Base-by-base conservation (phyloP, 2,797 vertebrate species). In the Pipistrellus pygmaeus region DNA sequence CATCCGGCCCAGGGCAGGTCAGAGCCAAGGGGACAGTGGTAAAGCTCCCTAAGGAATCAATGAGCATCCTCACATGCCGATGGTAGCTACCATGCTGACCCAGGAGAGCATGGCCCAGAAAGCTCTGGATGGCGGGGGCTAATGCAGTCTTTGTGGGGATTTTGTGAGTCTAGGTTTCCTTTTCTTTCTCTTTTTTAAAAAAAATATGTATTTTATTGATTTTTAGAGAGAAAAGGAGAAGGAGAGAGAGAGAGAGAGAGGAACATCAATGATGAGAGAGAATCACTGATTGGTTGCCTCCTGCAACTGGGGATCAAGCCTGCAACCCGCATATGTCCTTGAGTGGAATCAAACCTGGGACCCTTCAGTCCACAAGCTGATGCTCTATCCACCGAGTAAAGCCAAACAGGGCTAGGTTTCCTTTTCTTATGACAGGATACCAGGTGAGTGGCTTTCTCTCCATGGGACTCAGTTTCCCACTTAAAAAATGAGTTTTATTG, bases 391-490 rank as follows among this genome's bases (percentile, higher is more conserved):
- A 57, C 55, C 25, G 55, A 57, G 55, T 25, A 10, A 60, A 60
- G 25, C 23, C 57, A 60, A 5, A 1, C 57, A 60, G 4, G 23
- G 57, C 85, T n/a, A 53, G 32, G 9, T 55, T 82, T 85, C 38
- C 78, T 91, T 80, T 81, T 27, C 53, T 6, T 12, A 46, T 20
- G 30, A 27, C 10, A 1, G 3, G 7, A 25, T 57, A 64, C 20
- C 32, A 46, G 32, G 68, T 51, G 38, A 55, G 66, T 71, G 88
- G 30, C 41, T 38, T 27, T 85, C 12, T 60, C 41, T 88, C 32
- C 17, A 1, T 69, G 84, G 75, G 75, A 85, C 81, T 93, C 69
- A 30, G 64, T 86, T 91, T 91, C 55, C 90, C 48, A 27, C 32
- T 78, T 60, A 55, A 55, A 23, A 57, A 25, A 25, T 25, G 57